phyloP scores from a whole-genome alignment of 2,888 invertebrate genomes.

The Parochlus steinenii region DNA sequence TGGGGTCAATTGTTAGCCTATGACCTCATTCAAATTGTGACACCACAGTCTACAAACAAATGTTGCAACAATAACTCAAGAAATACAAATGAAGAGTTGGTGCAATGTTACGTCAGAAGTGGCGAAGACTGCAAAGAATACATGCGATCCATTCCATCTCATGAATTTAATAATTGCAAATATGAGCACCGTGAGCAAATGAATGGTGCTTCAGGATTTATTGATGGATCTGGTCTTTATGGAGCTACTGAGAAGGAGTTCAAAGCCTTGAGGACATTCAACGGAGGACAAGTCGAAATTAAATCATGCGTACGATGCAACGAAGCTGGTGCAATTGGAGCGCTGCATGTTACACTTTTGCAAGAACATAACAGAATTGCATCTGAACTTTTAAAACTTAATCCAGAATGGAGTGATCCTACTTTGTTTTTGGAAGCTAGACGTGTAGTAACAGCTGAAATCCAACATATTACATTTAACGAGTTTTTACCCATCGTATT shows the following conservation, averaged over 20 bases:
- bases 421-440: conserved; percentile 58
- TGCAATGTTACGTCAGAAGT: conserved; percentile 37
- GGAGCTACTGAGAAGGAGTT: conserved; percentile 58
- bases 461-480: conserved; percentile 71
- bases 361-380: conserved; percentile 70
- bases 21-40: conserved; percentile 50
- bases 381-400: conserved; percentile 46
- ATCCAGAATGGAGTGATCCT: conserved; percentile 66
- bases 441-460: conserved; percentile 55
- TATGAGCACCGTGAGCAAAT: conserved; percentile 67
- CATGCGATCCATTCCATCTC: conserved; percentile 49
- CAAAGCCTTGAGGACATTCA: conserved; percentile 49
- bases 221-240: conserved; percentile 72
- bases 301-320: conserved; percentile 46
- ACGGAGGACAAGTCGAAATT: conserved; percentile 51
- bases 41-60: conserved; percentile 35
- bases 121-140: conserved; percentile 43
- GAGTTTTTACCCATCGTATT: conserved; percentile 66
- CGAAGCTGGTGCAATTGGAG: conserved; percentile 47
- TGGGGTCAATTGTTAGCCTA: conserved; percentile 63
- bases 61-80: conserved; percentile 26
- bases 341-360: conserved; percentile 52
- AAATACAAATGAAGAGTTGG: conserved; percentile 26
- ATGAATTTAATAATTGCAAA: conserved; percentile 41
- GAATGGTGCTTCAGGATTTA: conserved; percentile 66